These are phyloP conservation scores for Leptopilina syphax DNA, from an alignment of 2,888 invertebrate species.

Conservation along the genomic window DNA sequence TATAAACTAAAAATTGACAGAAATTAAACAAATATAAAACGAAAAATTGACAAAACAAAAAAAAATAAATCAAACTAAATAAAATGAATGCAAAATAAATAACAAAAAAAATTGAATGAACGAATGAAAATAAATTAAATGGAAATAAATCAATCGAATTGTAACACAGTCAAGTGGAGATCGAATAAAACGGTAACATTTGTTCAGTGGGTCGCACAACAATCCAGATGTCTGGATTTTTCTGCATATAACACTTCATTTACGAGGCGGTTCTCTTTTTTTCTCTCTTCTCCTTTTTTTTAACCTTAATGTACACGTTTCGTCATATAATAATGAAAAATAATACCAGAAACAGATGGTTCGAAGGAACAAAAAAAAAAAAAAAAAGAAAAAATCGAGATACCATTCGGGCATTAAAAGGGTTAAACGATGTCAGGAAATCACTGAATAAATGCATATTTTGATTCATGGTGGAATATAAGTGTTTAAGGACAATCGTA, in stretches of 20 bases:
- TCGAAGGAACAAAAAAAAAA: slow-evolving; percentile 3
- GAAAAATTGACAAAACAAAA: too few species aligned
- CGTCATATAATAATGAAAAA: background rate
- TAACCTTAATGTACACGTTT: slow-evolving; percentile 2
- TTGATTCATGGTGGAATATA: slow-evolving; percentile 26
- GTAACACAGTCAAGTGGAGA: background rate
- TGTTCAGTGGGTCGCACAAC: background rate
- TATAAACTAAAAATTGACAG: too few species aligned
- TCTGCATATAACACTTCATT: background rate
- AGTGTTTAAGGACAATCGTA: slow-evolving; percentile 19
- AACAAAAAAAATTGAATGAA: too few species aligned
- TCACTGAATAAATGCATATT: slow-evolving; percentile 38
- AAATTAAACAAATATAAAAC: too few species aligned
- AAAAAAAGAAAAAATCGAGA: slow-evolving; percentile 21
- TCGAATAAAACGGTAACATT: background rate
- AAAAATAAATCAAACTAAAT: too few species aligned
- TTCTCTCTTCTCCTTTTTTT: background rate
- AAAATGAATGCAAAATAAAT: background rate
- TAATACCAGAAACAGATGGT: slow-evolving; percentile 24
- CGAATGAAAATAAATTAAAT: too few species aligned
- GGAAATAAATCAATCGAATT: background rate
- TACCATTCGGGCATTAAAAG: slow-evolving; percentile 12
- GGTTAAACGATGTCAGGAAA: slow-evolving; percentile 23
- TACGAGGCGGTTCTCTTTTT: slow-evolving; percentile 2
- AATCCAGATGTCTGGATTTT: slow-evolving; percentile 7